These are phyloP conservation scores for Leptinotarsa peninsularis DNA, from an alignment of 2,888 invertebrate species.

Conservation along the genomic window DNA sequence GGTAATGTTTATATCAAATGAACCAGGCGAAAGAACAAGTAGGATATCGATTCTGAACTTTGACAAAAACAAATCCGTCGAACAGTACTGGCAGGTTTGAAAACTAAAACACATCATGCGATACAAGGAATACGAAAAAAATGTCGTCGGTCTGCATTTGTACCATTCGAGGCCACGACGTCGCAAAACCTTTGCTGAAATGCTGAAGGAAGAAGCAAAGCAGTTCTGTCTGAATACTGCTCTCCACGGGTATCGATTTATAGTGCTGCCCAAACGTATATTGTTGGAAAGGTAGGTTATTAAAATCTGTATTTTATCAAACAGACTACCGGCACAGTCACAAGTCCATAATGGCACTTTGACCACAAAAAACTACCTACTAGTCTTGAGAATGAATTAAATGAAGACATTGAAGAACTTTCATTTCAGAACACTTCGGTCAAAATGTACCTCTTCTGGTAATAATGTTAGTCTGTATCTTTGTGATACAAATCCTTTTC, in stretches of 20 bases:
- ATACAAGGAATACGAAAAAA: not conserved
- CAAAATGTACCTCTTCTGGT: too few relatives aligned
- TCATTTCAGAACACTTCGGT: too few relatives aligned
- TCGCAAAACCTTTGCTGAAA: constrained; percentile 29
- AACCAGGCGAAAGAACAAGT: not conserved
- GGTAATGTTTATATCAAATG: not conserved
- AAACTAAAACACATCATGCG: not conserved
- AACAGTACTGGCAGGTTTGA: not conserved
- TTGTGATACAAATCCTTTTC: too few relatives aligned
- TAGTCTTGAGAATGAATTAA: too few relatives aligned
- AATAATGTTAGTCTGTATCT: too few relatives aligned
- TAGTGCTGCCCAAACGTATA: constrained; percentile 72
- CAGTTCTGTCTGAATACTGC: constrained; percentile 78
- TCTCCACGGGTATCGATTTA: constrained; percentile 78
- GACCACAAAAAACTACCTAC: too few relatives aligned
- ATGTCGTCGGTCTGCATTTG: not conserved
- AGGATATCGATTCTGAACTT: not conserved
- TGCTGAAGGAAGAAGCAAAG: constrained; percentile 52
- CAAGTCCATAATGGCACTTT: too few relatives aligned
- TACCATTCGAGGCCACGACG: not conserved
- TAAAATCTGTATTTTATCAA: constrained; percentile 20
- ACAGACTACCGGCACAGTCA: too few relatives aligned
- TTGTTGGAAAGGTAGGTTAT: constrained; percentile 69
- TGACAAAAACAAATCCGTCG: not conserved
- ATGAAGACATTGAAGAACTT: too few relatives aligned